These are phyloP conservation scores for Archegozetes longisetosus DNA, from an alignment of 1,140 invertebrate genomes.

Conservation along the genomic window DNA sequence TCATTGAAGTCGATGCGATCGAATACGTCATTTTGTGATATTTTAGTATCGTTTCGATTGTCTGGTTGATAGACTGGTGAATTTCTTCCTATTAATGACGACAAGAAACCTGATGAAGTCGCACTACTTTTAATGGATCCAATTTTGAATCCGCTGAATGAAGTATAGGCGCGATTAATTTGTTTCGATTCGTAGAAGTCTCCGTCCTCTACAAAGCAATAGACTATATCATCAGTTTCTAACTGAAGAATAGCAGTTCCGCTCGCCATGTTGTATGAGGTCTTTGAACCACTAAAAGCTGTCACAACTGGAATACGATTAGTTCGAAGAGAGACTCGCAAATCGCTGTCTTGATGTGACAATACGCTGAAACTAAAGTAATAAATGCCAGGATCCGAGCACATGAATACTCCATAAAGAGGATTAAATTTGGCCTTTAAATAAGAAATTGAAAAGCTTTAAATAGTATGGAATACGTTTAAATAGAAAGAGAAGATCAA, in stretches of 20 bases:
- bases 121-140: neutral
- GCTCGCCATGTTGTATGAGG: neutral
- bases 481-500: neutral
- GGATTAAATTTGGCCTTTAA: constrained; percentile 4
- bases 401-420: constrained; percentile 11
- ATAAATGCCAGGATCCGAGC: constrained; percentile 15
- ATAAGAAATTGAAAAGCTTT: neutral
- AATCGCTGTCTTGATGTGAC: neutral
- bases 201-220: constrained; percentile 16
- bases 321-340: constrained; percentile 10
- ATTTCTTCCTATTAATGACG: neutral
- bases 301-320: constrained; percentile 13
- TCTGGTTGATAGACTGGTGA: neutral
- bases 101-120: neutral
- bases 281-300: neutral
- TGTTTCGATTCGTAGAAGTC: constrained; percentile 14
- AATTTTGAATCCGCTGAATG: constrained; percentile 9
- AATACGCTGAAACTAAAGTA: constrained; percentile 12
- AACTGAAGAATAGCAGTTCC: constrained; percentile 6
- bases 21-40: no score
- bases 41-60: neutral
- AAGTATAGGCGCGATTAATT: constrained; percentile 9
- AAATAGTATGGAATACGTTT: no score
- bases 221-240: constrained; percentile 12
- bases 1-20: neutral